Conservation (phyloP, 2,797 vertebrate species). For the Salarias fasciatus region DNA sequence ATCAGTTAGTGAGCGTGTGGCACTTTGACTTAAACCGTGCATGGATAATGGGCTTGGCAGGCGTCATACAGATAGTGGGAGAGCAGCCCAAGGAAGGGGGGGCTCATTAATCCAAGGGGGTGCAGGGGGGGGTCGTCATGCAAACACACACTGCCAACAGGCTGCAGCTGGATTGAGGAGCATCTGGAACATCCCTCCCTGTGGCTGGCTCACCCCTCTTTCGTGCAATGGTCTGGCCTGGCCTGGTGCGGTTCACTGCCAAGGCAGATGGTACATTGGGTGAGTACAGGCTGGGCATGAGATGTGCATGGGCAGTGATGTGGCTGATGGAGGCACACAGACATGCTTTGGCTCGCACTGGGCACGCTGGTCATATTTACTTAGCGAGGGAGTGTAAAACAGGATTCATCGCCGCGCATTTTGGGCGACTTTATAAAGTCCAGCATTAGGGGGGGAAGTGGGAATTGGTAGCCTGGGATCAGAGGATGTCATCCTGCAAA, state of each 20-base stretch:
- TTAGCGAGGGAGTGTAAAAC: conserved; percentile 51
- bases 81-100: conserved; percentile 53
- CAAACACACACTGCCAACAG: conserved; percentile 69
- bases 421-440: conserved; percentile 13
- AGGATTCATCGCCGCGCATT: conserved; percentile 42
- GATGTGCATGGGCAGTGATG: conserved; percentile 60
- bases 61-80: conserved; percentile 56
- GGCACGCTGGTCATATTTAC: conserved; percentile 63
- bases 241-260: conserved; percentile 56
- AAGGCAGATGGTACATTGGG: conserved; percentile 73
- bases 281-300: conserved; percentile 43
- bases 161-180: conserved; percentile 70
- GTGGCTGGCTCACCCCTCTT: conserved; percentile 27
- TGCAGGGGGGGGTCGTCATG: conserved; percentile 39
- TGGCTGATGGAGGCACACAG: conserved; percentile 52
- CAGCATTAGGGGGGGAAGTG: conserved; percentile 12
- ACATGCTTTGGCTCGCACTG: conserved; percentile 58
- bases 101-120: conserved; percentile 66
- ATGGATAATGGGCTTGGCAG: conserved; percentile 76
- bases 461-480: conserved; percentile 8
- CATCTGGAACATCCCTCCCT: conserved; percentile 51
- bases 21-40: conserved; percentile 76
- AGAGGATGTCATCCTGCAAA: conserved; percentile 1
- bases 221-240: conserved; percentile 50
- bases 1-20: conserved; percentile 70